Evolutionary conservation across 2,888 invertebrate species (phyloP).

Genomic region (Euphydryas editha): DNA sequence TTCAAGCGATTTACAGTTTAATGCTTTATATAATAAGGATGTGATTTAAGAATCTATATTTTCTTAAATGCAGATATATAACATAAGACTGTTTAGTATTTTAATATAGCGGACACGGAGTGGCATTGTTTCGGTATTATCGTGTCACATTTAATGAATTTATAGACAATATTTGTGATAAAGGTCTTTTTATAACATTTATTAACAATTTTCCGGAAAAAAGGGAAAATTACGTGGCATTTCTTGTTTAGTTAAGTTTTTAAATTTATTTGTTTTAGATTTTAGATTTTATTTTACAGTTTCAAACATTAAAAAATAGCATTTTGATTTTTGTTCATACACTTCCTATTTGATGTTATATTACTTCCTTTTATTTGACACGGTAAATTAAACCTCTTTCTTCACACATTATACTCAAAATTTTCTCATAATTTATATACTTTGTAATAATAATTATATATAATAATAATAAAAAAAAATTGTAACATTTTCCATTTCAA

Average conservation of each 20-base stretch:
- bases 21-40: conserved; percentile 24
- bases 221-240: not conserved
- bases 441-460: too few relatives aligned
- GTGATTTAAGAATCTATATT: conserved; percentile 10
- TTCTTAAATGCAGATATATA: not conserved
- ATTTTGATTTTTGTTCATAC: too few relatives aligned
- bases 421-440: too few relatives aligned
- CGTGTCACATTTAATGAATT: conserved; percentile 69
- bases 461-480: not conserved
- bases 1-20: conserved; percentile 42
- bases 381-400: too few relatives aligned
- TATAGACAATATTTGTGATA: conserved; percentile 54
- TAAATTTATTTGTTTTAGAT: not conserved
- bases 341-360: too few relatives aligned
- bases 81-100: conserved; percentile 55
- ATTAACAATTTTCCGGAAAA: not conserved
- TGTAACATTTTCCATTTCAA: not conserved
- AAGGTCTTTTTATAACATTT: conserved; percentile 23
- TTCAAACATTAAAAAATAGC: too few relatives aligned
- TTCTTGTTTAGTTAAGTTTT: not conserved
- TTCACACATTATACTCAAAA: too few relatives aligned
- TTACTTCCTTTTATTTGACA: too few relatives aligned
- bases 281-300: too few relatives aligned
- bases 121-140: conserved; percentile 60
- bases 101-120: conserved; percentile 71